A percentile compares a stretch with the other conserved stretches of the same genome.
Conservation (phyloP, 2,888 invertebrate genomes). For the Agelastica alni region DNA sequence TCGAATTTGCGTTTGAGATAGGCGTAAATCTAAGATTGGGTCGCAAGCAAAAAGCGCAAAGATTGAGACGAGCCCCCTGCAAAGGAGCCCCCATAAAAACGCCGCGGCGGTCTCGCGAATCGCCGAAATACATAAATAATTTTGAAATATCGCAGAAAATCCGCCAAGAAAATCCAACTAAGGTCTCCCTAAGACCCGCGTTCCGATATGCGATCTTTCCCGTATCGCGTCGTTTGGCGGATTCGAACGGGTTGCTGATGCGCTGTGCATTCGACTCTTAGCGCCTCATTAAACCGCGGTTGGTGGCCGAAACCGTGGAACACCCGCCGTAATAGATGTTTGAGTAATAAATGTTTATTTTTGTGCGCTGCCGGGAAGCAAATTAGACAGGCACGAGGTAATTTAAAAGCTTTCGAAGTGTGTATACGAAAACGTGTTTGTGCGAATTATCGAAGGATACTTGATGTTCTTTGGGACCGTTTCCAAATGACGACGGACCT, state of each 20-base stretch:
- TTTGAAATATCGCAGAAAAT: conserved; percentile 15
- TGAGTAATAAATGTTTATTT: conserved; percentile 32
- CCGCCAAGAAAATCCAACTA: conserved; percentile 20
- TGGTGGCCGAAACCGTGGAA: conserved; percentile 38
- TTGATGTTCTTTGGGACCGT: background rate
- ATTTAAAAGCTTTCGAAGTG: conserved; percentile 32
- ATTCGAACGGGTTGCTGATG: conserved; percentile 45
- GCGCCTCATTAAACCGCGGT: conserved; percentile 45
- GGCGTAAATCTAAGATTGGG: too few species aligned
- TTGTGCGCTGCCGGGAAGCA: conserved; percentile 36
- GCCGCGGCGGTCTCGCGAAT: conserved; percentile 8
- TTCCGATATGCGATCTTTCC: conserved; percentile 44
- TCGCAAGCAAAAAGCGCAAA: background rate
- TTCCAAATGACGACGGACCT: conserved; percentile 8
- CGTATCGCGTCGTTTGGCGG: conserved; percentile 40
- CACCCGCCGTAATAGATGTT: conserved; percentile 35
- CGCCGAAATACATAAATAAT: conserved; percentile 13
- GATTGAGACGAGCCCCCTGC: background rate
- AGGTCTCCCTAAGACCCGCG: conserved; percentile 16
- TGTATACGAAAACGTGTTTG: conserved; percentile 19
- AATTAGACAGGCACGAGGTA: conserved; percentile 36
- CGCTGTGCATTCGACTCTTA: conserved; percentile 37
- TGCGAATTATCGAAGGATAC: conserved; percentile 25
- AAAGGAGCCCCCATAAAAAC: background rate
- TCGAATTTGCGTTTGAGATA: too few species aligned